Conservation (phyloP, 1,140 invertebrate genomes). For the Monomorium pharaonis region DNA sequence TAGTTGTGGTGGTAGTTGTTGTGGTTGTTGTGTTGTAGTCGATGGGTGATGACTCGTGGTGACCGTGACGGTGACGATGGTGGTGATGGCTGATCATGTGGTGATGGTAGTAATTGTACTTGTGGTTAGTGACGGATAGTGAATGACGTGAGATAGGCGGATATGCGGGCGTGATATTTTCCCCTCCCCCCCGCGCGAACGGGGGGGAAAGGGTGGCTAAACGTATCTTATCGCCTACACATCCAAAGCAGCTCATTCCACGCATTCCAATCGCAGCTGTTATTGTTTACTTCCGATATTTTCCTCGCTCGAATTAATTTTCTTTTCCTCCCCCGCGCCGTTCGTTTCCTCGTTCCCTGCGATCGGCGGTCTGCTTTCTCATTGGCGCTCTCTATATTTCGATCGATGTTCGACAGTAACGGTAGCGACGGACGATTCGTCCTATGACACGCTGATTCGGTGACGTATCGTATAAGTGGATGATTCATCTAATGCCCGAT, state of each 20-base stretch:
- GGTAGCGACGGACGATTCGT: slow-evolving; percentile 33
- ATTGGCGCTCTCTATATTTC: neutral
- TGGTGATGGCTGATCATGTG: slow-evolving; percentile 61
- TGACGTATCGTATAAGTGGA: slow-evolving; percentile 29
- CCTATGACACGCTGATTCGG: slow-evolving; percentile 34
- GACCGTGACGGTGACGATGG: slow-evolving; percentile 70
- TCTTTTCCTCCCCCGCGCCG: neutral
- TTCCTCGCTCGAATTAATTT: neutral
- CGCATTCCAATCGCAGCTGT: slow-evolving; percentile 76
- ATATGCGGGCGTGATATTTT: slow-evolving; percentile 71
- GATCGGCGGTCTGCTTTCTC: slow-evolving; percentile 10
- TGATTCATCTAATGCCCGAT: slow-evolving; percentile 26
- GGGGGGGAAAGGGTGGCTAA: slow-evolving; percentile 68
- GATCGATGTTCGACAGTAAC: slow-evolving; percentile 5
- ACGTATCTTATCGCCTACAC: slow-evolving; percentile 82
- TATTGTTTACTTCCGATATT: slow-evolving; percentile 30
- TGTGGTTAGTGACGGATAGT: slow-evolving; percentile 59
- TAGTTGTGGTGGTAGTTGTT: slow-evolving; percentile 71
- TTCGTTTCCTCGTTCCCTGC: slow-evolving; percentile 4
- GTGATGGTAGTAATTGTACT: slow-evolving; percentile 57
- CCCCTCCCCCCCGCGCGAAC: slow-evolving; percentile 62
- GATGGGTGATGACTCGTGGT: slow-evolving; percentile 58
- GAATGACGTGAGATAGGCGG: slow-evolving; percentile 68
- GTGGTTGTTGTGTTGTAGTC: slow-evolving; percentile 66
- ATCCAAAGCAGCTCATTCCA: slow-evolving; percentile 85